These are phyloP conservation scores for Platygyra sinensis DNA, from an alignment of 64 coral and sea anemone genomes.

Conservation along the genomic window DNA sequence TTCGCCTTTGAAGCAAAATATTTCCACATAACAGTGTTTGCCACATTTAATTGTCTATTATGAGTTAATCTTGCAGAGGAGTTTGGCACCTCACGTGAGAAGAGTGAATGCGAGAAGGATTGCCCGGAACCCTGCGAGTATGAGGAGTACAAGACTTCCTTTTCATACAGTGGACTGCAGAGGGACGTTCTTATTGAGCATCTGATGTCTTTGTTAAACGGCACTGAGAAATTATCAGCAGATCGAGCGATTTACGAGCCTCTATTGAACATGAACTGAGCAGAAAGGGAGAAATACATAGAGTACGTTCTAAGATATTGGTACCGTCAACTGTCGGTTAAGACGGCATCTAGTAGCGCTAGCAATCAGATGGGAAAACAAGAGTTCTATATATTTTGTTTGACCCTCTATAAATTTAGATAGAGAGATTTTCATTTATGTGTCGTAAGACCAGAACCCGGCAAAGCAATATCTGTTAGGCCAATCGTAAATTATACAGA, in stretches of 20 bases:
- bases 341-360: no score
- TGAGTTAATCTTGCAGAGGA: neutral
- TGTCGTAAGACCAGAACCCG: no score
- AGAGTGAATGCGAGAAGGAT: neutral
- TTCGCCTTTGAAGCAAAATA: no score
- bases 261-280: neutral
- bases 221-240: neutral
- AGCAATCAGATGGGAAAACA: no score
- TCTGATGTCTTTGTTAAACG: neutral
- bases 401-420: no score
- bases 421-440: no score
- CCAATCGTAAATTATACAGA: no score
- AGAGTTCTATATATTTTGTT: no score
- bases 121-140: constrained; percentile 1
- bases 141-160: constrained; percentile 2
- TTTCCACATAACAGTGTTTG: no score
- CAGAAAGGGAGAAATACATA: constrained; percentile 8
- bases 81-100: constrained; percentile 1
- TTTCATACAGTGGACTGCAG: neutral
- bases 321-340: no score
- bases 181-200: neutral
- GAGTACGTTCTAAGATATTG: neutral
- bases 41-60: no score
- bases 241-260: constrained; percentile 25
- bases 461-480: neutral